Conservation (phyloP, 2,797 vertebrate genomes). For the Pelochelys cantorii region DNA sequence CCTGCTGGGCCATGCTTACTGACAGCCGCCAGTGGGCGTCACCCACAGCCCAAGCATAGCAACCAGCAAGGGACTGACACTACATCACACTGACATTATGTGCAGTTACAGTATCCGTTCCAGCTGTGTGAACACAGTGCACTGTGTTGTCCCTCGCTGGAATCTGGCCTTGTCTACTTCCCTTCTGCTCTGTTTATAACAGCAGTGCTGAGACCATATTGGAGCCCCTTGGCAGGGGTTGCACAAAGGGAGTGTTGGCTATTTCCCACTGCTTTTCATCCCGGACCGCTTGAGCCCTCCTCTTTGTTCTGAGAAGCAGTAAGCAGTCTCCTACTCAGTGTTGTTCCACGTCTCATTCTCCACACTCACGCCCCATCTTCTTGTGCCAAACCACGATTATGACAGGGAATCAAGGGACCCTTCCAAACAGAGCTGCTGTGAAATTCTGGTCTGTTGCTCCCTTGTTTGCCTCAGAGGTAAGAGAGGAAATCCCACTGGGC, state of each 20-base stretch:
- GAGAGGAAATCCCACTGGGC: no score
- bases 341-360: neutral
- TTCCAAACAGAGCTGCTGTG: no score
- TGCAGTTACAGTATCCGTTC: neutral
- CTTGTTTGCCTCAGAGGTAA: no score
- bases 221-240: neutral
- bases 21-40: no score
- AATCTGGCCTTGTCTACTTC: neutral
- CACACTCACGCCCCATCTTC: neutral
- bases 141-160: neutral
- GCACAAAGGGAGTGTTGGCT: neutral
- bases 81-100: neutral
- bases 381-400: neutral
- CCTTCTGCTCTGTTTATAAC: neutral
- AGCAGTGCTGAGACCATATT: neutral
- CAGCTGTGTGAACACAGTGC: conserved; percentile 16
- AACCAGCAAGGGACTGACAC: no score
- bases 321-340: neutral
- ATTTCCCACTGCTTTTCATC: no score
- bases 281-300: neutral
- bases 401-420: no score
- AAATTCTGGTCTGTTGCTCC: no score
- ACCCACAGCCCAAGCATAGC: no score
- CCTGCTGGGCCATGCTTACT: no score
- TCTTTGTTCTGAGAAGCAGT: neutral